A percentile compares a stretch with the other conserved stretches of the same genome.
These are phyloP conservation scores for human DNA, from an alignment of 2,113 vertebrate genomes.

Conservation along the genomic window DNA sequence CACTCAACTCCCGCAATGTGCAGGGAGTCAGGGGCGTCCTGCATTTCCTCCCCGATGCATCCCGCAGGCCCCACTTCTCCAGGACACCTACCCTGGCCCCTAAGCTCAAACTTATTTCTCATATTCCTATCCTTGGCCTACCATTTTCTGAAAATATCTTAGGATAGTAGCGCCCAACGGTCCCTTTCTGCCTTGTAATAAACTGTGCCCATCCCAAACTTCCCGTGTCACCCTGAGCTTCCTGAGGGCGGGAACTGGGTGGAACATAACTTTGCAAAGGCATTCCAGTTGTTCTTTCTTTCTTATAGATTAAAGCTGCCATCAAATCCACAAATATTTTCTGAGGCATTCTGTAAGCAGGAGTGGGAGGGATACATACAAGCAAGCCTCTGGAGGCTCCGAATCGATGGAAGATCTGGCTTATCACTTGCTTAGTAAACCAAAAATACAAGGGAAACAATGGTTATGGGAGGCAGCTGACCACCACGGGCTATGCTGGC, in stretches of 20 bases:
- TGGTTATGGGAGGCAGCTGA: fast-evolving
- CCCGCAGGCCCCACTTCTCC: background rate
- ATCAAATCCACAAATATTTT: background rate
- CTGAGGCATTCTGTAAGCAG: background rate
- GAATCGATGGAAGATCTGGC: background rate
- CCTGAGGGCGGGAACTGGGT: background rate
- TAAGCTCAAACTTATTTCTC: background rate
- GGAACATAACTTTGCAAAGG: background rate
- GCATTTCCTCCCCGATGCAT: fast-evolving
- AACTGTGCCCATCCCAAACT: too few species aligned
- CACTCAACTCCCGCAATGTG: fast-evolving
- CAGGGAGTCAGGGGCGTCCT: background rate
- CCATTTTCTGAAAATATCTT: background rate
- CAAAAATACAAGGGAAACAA: background rate
- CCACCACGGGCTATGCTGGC: background rate
- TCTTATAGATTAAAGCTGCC: background rate
- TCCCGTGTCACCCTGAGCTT: background rate
- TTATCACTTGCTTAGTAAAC: background rate
- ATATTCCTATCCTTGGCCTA: background rate
- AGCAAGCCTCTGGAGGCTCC: background rate
- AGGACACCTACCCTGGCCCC: background rate
- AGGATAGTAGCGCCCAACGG: too few species aligned
- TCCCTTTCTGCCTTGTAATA: background rate
- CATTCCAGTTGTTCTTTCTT: fast-evolving
- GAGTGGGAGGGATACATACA: fast-evolving